phyloP scores from a whole-genome alignment of 2,797 vertebrate species.

The Chloroceryle inda region DNA sequence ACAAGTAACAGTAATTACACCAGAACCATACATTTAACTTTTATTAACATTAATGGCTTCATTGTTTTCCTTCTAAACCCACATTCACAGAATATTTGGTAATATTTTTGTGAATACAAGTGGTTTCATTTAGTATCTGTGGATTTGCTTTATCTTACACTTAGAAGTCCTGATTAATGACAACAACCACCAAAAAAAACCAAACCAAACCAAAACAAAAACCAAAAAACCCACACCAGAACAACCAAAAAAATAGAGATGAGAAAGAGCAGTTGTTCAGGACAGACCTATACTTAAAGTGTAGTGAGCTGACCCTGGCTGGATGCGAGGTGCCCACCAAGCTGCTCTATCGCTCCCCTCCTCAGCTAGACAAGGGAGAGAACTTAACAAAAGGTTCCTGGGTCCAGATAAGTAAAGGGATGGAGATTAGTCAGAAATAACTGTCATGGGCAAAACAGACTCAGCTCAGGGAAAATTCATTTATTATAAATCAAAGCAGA shows the following conservation, averaged over 20 bases:
- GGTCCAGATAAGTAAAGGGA: not conserved
- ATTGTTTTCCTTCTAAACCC: not conserved
- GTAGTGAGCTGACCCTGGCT: not conserved
- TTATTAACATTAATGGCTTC: not conserved
- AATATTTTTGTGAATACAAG: not conserved
- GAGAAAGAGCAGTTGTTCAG: not conserved
- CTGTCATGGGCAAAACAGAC: not conserved
- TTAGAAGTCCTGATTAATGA: not conserved
- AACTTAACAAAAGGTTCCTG: not conserved
- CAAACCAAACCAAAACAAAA: too few relatives aligned
- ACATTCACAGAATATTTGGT: not conserved
- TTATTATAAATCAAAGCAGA: not conserved
- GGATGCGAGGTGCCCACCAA: not conserved
- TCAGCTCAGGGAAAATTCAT: not conserved
- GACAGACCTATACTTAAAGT: not conserved
- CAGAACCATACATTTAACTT: not conserved
- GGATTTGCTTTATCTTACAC: not conserved
- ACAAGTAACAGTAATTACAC: not conserved
- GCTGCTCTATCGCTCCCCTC: not conserved
- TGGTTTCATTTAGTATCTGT: not conserved
- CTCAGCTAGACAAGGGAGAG: not conserved
- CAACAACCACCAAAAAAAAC: not conserved
- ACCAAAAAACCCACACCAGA: not conserved
- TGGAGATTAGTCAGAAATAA: not conserved
- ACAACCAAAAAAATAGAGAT: not conserved